These are phyloP conservation scores for Lycodopsis pacificus DNA, from an alignment of 2,797 vertebrate species.

Conservation along the genomic window DNA sequence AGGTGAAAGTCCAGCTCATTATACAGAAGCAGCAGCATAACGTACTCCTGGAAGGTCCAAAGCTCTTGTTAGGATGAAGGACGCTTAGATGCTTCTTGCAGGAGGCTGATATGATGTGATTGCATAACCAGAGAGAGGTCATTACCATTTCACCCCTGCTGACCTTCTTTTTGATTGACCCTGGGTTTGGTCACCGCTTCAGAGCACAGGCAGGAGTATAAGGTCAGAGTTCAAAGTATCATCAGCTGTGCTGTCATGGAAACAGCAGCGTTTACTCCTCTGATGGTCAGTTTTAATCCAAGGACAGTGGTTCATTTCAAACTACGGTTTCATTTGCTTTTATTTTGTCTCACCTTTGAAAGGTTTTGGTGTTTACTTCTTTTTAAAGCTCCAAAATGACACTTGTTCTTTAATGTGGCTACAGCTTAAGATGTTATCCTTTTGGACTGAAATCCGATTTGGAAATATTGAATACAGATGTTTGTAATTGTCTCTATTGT, in stretches of 20 bases:
- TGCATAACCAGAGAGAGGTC: conserved; percentile 74
- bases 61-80: conserved; percentile 74
- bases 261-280: conserved; percentile 66
- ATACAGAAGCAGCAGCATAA: background rate
- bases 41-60: conserved; percentile 40
- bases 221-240: conserved; percentile 81
- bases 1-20: conserved; percentile 23
- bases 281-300: conserved; percentile 62
- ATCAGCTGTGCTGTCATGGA: conserved; percentile 81
- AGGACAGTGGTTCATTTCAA: conserved; percentile 43
- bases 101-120: conserved; percentile 53
- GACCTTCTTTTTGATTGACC: conserved; percentile 80
- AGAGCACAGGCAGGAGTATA: conserved; percentile 65
- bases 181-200: conserved; percentile 73
- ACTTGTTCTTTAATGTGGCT: background rate
- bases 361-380: background rate
- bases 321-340: conserved; percentile 12
- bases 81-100: conserved; percentile 46
- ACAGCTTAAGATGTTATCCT: background rate
- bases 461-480: conserved; percentile 1
- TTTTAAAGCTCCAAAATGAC: background rate
- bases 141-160: conserved; percentile 77
- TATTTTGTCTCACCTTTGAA: conserved; percentile 10
- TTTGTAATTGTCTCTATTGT: background rate
- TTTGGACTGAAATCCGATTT: conserved; percentile 2